Evolutionary conservation across 2,888 invertebrate genomes (phyloP).

Genomic region (Bellardia pandia): DNA sequence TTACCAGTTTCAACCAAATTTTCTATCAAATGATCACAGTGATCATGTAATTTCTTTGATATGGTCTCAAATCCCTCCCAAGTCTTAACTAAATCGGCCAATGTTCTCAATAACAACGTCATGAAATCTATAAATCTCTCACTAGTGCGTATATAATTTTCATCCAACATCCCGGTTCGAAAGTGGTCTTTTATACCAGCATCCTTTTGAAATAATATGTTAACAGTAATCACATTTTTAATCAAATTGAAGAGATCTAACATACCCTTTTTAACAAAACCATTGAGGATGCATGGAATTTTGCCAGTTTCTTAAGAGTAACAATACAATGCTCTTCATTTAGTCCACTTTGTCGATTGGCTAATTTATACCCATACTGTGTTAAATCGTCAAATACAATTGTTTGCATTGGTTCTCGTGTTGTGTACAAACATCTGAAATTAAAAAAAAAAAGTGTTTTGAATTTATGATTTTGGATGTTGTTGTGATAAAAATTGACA

Average conservation of each 20-base stretch:
- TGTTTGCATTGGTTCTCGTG: slow-evolving; percentile 81
- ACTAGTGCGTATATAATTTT: slow-evolving; percentile 80
- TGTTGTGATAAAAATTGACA: no score
- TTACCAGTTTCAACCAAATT: slow-evolving; percentile 81
- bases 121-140: slow-evolving; percentile 81
- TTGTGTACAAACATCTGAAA: slow-evolving; percentile 81
- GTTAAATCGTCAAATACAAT: slow-evolving; percentile 84
- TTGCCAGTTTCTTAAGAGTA: slow-evolving; percentile 85
- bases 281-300: slow-evolving; percentile 86
- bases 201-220: slow-evolving; percentile 75
- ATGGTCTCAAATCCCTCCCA: slow-evolving; percentile 84
- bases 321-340: slow-evolving; percentile 85
- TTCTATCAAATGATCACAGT: slow-evolving; percentile 80
- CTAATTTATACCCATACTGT: slow-evolving; percentile 85
- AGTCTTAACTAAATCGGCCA: slow-evolving; percentile 83
- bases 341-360: slow-evolving; percentile 85
- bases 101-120: slow-evolving; percentile 78
- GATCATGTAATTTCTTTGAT: slow-evolving; percentile 82
- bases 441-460: neutral
- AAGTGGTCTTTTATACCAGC: slow-evolving; percentile 79
- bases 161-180: slow-evolving; percentile 81
- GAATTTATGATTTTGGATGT: no score
- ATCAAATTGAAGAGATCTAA: neutral
- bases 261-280: slow-evolving; percentile 85
- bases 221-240: neutral